Percentiles rank a stretch among this genome's conserved stretches.
Evolutionary conservation across 64 coral and sea anemone genomes (phyloP).

Genomic region (Orbicella faveolata): DNA sequence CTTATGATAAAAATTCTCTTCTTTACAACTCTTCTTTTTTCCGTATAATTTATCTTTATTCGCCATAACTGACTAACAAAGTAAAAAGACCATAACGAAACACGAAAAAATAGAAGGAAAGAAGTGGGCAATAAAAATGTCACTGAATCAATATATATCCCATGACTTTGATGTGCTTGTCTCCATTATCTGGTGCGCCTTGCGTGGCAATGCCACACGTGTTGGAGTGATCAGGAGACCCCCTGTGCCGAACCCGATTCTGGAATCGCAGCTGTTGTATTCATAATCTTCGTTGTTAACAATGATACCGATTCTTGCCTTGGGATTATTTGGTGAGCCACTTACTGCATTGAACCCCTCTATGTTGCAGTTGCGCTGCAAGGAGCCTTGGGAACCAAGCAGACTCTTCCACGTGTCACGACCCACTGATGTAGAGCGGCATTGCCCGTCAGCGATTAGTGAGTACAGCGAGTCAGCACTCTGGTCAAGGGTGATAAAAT

Average conservation of each 20-base stretch:
- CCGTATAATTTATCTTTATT: too few relatives aligned
- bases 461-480: neutral
- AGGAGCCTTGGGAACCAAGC: neutral
- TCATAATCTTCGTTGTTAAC: neutral
- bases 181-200: neutral
- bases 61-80: too few relatives aligned
- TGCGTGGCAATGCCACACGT: neutral
- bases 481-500: neutral
- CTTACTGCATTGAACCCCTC: neutral
- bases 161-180: neutral
- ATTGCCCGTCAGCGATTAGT: neutral
- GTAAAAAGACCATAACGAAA: too few relatives aligned
- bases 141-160: neutral
- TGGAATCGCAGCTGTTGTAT: neutral
- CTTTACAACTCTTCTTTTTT: too few relatives aligned
- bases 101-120: too few relatives aligned
- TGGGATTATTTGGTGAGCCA: neutral
- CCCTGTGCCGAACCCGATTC: neutral
- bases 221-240: neutral
- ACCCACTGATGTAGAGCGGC: neutral
- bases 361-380: neutral
- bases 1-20: too few relatives aligned
- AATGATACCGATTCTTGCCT: neutral
- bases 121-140: neutral
- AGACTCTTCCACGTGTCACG: neutral